A percentile compares a stretch with the other conserved stretches of the same genome.
phyloP scores from a whole-genome alignment of 2,888 invertebrate species.

The Carcina quercana region DNA sequence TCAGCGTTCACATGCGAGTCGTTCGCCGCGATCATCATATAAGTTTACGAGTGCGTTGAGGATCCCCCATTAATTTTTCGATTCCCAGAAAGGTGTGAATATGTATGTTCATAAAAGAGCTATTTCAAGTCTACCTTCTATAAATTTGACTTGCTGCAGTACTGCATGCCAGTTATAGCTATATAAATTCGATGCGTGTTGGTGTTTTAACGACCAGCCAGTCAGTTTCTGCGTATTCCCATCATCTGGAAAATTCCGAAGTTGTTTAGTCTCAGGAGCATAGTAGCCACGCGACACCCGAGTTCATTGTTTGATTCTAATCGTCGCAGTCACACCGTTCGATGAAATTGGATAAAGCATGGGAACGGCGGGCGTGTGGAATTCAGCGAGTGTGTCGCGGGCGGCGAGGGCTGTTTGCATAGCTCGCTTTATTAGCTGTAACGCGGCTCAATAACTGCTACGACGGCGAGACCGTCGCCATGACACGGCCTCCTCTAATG shows the following conservation, averaged over 20 bases:
- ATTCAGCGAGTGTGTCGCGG: constrained; percentile 51
- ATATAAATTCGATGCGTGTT: no score
- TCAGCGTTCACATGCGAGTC: constrained; percentile 29
- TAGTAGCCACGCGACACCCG: constrained; percentile 54
- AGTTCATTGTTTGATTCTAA: constrained; percentile 60
- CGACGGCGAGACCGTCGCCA: constrained; percentile 23
- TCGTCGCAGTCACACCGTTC: constrained; percentile 51
- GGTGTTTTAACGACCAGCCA: no score
- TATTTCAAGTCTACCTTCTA: no score
- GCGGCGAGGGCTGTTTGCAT: constrained; percentile 59
- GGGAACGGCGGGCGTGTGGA: constrained; percentile 60
- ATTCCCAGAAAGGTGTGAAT: no score
- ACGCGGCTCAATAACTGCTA: constrained; percentile 48
- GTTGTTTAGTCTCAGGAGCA: constrained; percentile 46
- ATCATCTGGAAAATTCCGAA: constrained; percentile 44
- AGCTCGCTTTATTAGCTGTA: constrained; percentile 68
- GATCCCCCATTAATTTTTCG: no score
- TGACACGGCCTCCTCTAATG: constrained; percentile 42
- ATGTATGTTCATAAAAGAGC: no score
- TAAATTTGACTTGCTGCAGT: no score
- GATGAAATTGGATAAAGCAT: constrained; percentile 71
- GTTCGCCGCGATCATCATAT: constrained; percentile 26
- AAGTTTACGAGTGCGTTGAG: not conserved
- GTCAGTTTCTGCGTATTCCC: constrained; percentile 20
- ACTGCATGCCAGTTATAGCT: no score